Percentiles rank a stretch among this genome's conserved stretches.
Evolutionary conservation across 2,888 invertebrate species (phyloP).

Genomic region (Incurvaria masculella): DNA sequence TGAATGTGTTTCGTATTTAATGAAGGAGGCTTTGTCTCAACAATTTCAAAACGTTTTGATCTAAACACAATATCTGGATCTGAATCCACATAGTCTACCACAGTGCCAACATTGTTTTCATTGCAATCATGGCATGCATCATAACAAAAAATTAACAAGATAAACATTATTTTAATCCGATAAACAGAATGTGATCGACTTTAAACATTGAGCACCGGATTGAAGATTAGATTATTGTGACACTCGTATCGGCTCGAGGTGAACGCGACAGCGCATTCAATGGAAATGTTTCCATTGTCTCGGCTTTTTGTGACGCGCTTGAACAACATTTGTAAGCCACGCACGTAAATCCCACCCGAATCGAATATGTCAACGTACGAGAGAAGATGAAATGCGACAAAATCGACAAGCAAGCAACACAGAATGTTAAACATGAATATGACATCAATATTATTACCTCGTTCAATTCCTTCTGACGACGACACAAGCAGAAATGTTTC

Average conservation of each 20-base stretch:
- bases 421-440: too few relatives aligned
- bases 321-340: background rate
- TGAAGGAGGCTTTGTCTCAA: too few relatives aligned
- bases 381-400: background rate
- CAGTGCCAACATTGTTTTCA: too few relatives aligned
- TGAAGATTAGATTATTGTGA: background rate
- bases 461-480: slow-evolving; percentile 32
- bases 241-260: too few relatives aligned
- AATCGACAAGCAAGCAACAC: background rate
- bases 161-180: too few relatives aligned
- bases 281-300: background rate
- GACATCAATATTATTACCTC: slow-evolving; percentile 32
- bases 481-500: slow-evolving; percentile 45
- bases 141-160: too few relatives aligned
- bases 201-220: background rate
- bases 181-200: background rate
- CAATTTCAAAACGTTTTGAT: too few relatives aligned
- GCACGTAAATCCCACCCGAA: background rate
- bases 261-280: background rate
- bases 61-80: too few relatives aligned
- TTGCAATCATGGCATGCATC: too few relatives aligned
- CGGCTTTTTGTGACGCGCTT: background rate
- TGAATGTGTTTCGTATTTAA: too few relatives aligned
- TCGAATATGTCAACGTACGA: too few relatives aligned
- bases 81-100: too few relatives aligned